Evolutionary conservation across 2,888 invertebrate species (phyloP), one percentile per base, ranked within the genome.

Genomic region (Megamerina dolium): DNA sequence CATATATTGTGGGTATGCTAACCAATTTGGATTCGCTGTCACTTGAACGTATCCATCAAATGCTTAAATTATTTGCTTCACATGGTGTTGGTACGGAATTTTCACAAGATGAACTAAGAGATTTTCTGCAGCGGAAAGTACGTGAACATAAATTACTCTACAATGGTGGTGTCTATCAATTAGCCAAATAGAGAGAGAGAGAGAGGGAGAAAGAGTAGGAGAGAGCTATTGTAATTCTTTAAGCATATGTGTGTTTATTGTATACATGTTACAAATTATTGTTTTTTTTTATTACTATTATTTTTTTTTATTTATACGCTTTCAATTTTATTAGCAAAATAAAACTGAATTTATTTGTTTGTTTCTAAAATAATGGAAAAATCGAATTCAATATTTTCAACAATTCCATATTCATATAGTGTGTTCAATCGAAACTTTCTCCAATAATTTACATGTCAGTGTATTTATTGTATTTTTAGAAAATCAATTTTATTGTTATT

Each of bases 31-130:
- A 94, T 60, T 88, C 87, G 0, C 75, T 95, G 63, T 87, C 93
- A 0, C 73, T 95, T 51, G 94, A 95, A 56, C 76, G 94, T 41
- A 95, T 96, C 57, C 92, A 94, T 70, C 90, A 92, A 64, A 95
- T 95, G 93, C 70, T 96, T 48, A 91, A 92, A 68, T 88, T 95
- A 84, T 96, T 96, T 75, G 93, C 93, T 2, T 90, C 92, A 26
- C 91, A 92, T 73, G 92, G 91, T 9, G 87, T 91, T 0, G 83
- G 87, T 0, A 83, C 87, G 12, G 94, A 95, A 64, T 93, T 92
- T 61, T 88, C 86, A 54, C 74, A 90, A 41, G 86, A 87, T 49
- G 93, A 95, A 68, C 74, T 96, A 18, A 81, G 88, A 59, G 82
- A 85, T 59, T 95, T 95, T 68, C 75, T 96, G 21, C 94, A 95